Evolutionary conservation across 2,113 vertebrate genomes (phyloP), one percentile per base, ranked within the genome.

Genomic region (Silurus glanis): DNA sequence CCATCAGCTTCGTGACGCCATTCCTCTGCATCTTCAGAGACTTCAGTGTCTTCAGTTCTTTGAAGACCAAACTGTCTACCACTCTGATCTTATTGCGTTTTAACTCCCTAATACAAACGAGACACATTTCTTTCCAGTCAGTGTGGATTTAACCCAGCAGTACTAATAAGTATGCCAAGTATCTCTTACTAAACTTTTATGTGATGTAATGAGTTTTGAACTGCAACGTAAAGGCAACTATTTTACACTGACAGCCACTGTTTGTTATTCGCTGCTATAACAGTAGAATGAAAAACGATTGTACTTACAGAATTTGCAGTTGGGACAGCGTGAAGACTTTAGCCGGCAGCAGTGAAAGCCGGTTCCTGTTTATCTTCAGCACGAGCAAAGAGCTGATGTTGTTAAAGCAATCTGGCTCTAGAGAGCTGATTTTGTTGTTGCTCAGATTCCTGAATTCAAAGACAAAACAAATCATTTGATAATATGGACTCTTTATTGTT

Each of bases 11-110:
- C 75, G 93, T 96, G 90, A 99, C 97, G 90, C 97, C 96, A 85
- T 99, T 99, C 87, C 97, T 95, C 84, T 99, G 98, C 96, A 99
- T 95, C 93, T 98, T 99, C 91, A 99, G 93, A 28, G 96, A 97
- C 89, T 95, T 97, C 87, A 99, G 92, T 21, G 96, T 96, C 21
- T 99, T 97, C 92, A 99, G 94, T 5, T 97, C 98, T 94, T 99
- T 98, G 93, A 99, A 99, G 3, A 97, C 99, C 58, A 99, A 95
- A 58, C 98, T 97, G 91, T 99, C 98, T 88, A 99, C 96, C 80
- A 94, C 93, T 92, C 97, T 97, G 93, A 99, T 98, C 87, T 96
- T 95, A 93, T 99, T 99, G 72, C 98, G 96, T 92, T 97, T 99
- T 92, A 99, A 93, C 90, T 99, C 98, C 92, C 97, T 99, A 88